Conservation (phyloP, 2,888 invertebrate species). For the Drosophila stalkeri region DNA sequence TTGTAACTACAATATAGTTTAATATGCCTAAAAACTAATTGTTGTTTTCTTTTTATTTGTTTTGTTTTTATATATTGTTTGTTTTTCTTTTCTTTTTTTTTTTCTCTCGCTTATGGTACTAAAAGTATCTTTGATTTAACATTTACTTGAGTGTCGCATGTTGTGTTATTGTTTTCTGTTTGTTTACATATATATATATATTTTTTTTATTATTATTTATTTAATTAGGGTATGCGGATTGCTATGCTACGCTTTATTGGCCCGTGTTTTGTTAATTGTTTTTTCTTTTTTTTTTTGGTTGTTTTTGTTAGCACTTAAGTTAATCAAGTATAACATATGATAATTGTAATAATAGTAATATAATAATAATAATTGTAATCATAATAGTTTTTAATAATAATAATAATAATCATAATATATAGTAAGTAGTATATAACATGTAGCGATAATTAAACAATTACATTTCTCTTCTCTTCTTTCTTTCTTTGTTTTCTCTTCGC, state of each 20-base stretch:
- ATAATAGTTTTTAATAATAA: slow-evolving; percentile 21
- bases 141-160: slow-evolving; percentile 70
- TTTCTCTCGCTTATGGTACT: slow-evolving; percentile 37
- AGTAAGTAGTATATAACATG: slow-evolving; percentile 49
- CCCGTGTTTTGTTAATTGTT: slow-evolving; percentile 45
- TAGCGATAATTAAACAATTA: slow-evolving; percentile 54
- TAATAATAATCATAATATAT: slow-evolving; percentile 30
- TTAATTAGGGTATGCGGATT: slow-evolving; percentile 44
- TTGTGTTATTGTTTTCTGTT: slow-evolving; percentile 35
- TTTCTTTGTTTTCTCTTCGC: neutral
- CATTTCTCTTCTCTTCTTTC: slow-evolving; percentile 24
- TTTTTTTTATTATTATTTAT: no score
- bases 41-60: slow-evolving; percentile 40
- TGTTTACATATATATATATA: neutral
- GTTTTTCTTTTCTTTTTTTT: no score
- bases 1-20: slow-evolving; percentile 32
- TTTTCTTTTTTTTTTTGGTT: slow-evolving; percentile 39
- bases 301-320: slow-evolving; percentile 58
- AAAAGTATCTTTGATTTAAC: slow-evolving; percentile 74
- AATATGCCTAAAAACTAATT: slow-evolving; percentile 44
- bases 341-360: slow-evolving; percentile 43
- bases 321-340: slow-evolving; percentile 57
- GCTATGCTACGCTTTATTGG: slow-evolving; percentile 65
- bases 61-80: slow-evolving; percentile 17
- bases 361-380: slow-evolving; percentile 39